Evolutionary conservation across 2,888 invertebrate species (phyloP), one percentile per base, ranked within the genome.

Genomic region (Ochlodes sylvanus): DNA sequence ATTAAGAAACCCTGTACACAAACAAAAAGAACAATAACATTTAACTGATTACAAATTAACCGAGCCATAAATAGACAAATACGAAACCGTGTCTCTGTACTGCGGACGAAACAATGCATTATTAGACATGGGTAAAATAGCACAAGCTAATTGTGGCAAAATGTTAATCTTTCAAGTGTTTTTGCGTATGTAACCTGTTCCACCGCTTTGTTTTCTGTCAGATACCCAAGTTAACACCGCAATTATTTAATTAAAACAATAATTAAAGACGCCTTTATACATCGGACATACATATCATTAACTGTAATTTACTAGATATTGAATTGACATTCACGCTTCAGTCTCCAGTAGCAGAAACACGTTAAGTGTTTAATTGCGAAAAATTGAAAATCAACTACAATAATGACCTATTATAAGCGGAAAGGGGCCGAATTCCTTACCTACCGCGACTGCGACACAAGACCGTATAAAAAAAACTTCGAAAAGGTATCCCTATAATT

Each of bases 171-270:
- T 62, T 52, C 32, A 21, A 54, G 19, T n/a, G 52, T 50, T 63
- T 63, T 63, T 63, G 34, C 63, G 54, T 54, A 63, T 54, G 63
- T 54, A 63, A 63, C 63, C 27, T 21, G 63, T 34, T 50, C 6
- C 10, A 27, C 63, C 56, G 47, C 42, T 56, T 54, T 55, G 56
- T 60, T 66, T 66, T 54, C 32, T 42, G 54, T 54, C 60, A 60
- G 66, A 60, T 47, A 50, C 60, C 52, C 58, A 6, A 42, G 50
- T 66, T 66, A 54, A 60, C 34, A 50, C 54, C 44, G 54, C 44
- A 54, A 66, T 66, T 66, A 66, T 66, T 66, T 52, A 58, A 66
- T 66, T 58, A 60, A 66, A 61, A 66, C 32, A 66, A 66, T 54
- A 60, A 66, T 66, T 66, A 66, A 60, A 66, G 60, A 60, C 66